These are phyloP conservation scores for Python bivittatus DNA, from an alignment of 2,113 vertebrate species.

Conservation along the genomic window DNA sequence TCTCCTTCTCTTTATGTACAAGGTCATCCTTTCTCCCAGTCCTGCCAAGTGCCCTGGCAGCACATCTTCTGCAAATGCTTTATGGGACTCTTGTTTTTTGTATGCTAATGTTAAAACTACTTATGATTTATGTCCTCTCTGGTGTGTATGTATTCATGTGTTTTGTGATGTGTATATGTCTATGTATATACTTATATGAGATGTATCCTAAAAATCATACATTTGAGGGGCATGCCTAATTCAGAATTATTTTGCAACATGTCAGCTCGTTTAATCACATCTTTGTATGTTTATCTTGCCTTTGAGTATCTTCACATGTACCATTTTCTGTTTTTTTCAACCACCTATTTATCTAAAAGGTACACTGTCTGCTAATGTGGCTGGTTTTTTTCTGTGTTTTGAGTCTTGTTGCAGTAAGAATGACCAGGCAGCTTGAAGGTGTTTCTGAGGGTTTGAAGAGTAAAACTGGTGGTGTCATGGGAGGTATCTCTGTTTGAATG, in stretches of 20 bases:
- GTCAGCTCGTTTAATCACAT: neutral
- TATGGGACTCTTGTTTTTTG: slow-evolving; percentile 2
- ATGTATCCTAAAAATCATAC: neutral
- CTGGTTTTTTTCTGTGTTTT: neutral
- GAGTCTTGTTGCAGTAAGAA: neutral
- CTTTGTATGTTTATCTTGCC: neutral
- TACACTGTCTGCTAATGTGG: neutral
- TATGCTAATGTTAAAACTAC: neutral
- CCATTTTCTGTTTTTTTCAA: neutral
- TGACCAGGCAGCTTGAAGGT: neutral
- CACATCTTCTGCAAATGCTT: neutral
- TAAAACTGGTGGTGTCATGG: neutral
- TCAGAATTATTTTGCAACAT: neutral
- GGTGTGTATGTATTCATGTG: neutral
- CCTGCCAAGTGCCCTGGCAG: neutral
- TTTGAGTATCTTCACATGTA: neutral
- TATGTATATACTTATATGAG: neutral
- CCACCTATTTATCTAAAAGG: neutral
- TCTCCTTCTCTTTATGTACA: neutral
- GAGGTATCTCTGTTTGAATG: neutral
- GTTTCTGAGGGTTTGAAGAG: neutral
- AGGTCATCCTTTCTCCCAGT: neutral
- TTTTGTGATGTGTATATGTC: neutral
- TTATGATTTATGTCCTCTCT: neutral
- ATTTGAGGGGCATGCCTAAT: neutral